phyloP scores from a whole-genome alignment of 2,888 invertebrate genomes.

The Spilarctia lutea region DNA sequence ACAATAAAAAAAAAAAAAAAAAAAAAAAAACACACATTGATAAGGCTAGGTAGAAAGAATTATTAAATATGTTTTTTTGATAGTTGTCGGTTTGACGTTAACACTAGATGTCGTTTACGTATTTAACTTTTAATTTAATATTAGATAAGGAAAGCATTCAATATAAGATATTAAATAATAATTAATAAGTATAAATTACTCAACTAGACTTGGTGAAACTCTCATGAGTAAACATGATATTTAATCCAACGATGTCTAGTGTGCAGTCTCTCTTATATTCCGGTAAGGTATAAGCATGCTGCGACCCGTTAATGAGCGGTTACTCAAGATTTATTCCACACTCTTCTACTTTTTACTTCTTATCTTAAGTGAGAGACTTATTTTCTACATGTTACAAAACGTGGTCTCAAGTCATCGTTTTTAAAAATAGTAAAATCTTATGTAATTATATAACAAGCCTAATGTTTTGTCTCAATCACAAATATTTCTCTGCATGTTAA shows the following conservation, averaged over 20 bases:
- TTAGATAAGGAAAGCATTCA: background rate
- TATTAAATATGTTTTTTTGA: too few relatives aligned
- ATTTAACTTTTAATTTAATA: background rate
- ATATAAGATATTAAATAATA: background rate
- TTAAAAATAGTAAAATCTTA: background rate
- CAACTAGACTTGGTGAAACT: background rate
- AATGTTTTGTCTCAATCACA: background rate
- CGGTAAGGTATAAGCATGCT: conserved; percentile 47
- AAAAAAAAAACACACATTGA: too few relatives aligned
- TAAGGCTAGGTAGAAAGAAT: too few relatives aligned
- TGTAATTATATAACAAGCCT: background rate
- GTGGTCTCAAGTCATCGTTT: background rate
- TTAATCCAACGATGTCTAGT: conserved; percentile 14
- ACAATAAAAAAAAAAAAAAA: too few relatives aligned
- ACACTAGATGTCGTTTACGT: too few relatives aligned
- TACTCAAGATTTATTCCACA: conserved; percentile 48
- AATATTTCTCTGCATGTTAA: background rate
- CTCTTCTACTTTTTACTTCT: conserved; percentile 45
- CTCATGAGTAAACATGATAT: background rate
- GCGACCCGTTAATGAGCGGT: conserved; percentile 47
- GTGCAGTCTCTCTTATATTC: conserved; percentile 35
- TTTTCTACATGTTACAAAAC: conserved; percentile 32
- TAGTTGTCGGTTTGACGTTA: too few relatives aligned
- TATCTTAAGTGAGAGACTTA: conserved; percentile 48
- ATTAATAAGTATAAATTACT: background rate